Evolutionary conservation across 2,797 vertebrate genomes (phyloP), one percentile per base, ranked within the genome.

Genomic region (Melanotaenia nigrans): DNA sequence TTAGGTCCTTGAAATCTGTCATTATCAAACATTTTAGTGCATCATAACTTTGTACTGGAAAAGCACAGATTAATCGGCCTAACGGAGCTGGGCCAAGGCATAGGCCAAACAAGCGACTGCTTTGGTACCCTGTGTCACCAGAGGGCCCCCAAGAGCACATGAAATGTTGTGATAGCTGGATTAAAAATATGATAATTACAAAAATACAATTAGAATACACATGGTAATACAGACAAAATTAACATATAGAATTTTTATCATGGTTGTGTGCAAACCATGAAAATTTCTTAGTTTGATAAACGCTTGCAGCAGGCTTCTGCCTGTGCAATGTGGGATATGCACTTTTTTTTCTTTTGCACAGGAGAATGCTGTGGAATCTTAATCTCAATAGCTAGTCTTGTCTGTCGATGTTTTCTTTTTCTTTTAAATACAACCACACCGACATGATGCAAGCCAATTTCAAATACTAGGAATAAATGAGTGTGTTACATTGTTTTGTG

Each of bases 1-100:
- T 71, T 75, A 74, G 45, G 11, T 65, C 49, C 16, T 72, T 36
- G 38, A 82, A 79, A 79, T 87, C 77, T 79, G 56, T 57, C n/a
- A 4, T 28, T 60, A 22, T 35, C 60, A 9, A 25, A 3, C 16
- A 59, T 13, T 14, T 10, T 45, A 32, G 30, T 24, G 22, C 18
- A 47, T 24, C 22, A 22, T 9, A 49, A 49, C 47, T 30, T 9
- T 42, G 12, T 45, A 40, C 30, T 56, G 24, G 12, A 12, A 13
- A 45, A 7, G 18, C 42, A n/a, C 7, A 47, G 45, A n/a, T 47
- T 47, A 10, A n/a, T 47, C 1, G 7, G 45, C 9, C 47, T 49
- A 9, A 22, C 47, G 4, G 10, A 22, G 47, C n/a, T 7, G 9
- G 47, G n/a, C 20, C n/a, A 22, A 49, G 20, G n/a, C 47, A 22